Evolutionary conservation across 1,140 invertebrate genomes (phyloP).

Genomic region (Bombus sylvicola): DNA sequence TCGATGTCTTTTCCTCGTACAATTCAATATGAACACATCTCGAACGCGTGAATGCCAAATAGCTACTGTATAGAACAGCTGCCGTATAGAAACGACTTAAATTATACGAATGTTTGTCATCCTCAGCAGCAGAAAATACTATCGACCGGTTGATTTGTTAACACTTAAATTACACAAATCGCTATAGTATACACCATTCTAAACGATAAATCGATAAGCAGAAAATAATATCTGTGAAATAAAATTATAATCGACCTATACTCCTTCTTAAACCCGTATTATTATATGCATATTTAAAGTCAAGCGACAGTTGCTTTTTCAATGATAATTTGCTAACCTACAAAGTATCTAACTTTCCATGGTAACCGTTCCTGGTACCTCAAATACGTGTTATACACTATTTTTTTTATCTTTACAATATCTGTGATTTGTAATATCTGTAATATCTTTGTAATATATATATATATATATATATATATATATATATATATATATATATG

Average conservation of each 20-base stretch:
- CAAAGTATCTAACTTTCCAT: conserved; percentile 19
- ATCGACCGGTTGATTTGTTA: background rate
- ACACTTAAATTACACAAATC: background rate
- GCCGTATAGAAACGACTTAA: background rate
- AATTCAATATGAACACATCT: background rate
- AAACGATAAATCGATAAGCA: background rate
- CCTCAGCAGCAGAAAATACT: background rate
- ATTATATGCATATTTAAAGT: background rate
- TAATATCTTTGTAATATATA: no score
- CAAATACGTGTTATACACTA: background rate
- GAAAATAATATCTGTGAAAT: background rate
- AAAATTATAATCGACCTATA: background rate
- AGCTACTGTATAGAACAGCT: background rate
- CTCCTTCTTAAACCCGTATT: no score
- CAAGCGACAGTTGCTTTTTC: background rate
- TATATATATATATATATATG: no score
- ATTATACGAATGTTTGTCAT: background rate
- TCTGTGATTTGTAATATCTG: no score
- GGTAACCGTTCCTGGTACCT: conserved; percentile 25
- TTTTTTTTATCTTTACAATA: background rate
- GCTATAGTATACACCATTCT: background rate
- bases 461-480: no score
- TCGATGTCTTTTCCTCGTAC: conserved; percentile 34
- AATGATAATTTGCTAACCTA: background rate
- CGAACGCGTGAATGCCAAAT: background rate